Evolutionary conservation across 2,113 vertebrate genomes (phyloP), one percentile per base, ranked within the genome.

Genomic region (Ctenodactylus gundi): DNA sequence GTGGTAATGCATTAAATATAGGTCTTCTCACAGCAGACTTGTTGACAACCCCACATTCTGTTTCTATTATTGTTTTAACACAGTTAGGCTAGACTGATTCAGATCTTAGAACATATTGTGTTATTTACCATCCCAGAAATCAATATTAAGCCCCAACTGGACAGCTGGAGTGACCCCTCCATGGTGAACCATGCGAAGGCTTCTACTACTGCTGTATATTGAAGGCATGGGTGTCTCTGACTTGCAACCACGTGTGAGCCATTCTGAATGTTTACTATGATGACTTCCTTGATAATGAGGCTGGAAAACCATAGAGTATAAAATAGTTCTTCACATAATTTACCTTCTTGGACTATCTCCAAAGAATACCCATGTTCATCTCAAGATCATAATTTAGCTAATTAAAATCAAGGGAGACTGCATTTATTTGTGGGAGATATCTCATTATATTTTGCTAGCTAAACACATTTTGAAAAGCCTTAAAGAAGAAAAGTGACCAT

Each of bases 1-100:
- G 77, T 90, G 90, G 77, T 64, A 83, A 76, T 44, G 73, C 39
- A 77, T 93, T 97, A 96, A 93, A 78, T 90, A 96, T 88, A 96
- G 64, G 0, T 0, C 29, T 64, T 95, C 95, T 75, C 23, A 78
- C 0, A 96, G 46, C 85, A 88, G 91, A 90, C 85, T 90, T 76
- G 64, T 80, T 90, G 82, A 68, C 93, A 87, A 76, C 93, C 46
- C 44, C 92, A 95, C 1, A 3, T 68, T 82, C 76, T 64, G 87
- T 86, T 93, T 95, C 88, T 94, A 44, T 97, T 94, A 90, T 46
- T 88, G 62, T 87, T 31, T 57, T n/a, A 44, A 87, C 67, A 77
- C 77, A 67, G 78, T 34, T 36, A 27, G 29, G 49, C 72, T 85
- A 1, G n/a, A 77, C 55, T 76, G 34, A 72, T 82, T 80, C 67